A percentile compares a stretch with the other conserved stretches of the same genome.
These are phyloP conservation scores for Cavia porcellus DNA, from an alignment of 2,113 vertebrate genomes.

Conservation along the genomic window DNA sequence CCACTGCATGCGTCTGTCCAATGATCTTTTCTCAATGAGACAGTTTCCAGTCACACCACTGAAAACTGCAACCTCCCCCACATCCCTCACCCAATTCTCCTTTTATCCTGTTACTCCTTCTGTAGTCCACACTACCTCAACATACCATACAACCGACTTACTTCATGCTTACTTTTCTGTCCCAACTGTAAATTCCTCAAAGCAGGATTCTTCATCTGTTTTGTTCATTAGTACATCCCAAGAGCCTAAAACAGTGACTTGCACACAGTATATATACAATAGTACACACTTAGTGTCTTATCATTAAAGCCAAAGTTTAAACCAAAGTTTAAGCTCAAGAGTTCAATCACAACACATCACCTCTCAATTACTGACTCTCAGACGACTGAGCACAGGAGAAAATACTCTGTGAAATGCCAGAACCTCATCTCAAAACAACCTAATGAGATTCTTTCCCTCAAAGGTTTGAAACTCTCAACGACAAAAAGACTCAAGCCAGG, in stretches of 20 bases:
- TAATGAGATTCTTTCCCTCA: background rate
- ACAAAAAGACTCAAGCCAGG: background rate
- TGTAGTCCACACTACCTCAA: background rate
- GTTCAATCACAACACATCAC: background rate
- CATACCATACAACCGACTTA: background rate
- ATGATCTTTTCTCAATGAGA: background rate
- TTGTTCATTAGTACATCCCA: background rate
- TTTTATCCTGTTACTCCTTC: background rate
- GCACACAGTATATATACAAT: background rate
- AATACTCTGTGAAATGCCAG: background rate
- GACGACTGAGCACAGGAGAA: background rate
- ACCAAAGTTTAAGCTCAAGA: background rate
- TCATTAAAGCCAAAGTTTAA: background rate
- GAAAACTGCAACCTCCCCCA: background rate
- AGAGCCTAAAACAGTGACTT: background rate
- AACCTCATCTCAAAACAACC: background rate
- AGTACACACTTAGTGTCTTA: background rate
- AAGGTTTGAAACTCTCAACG: background rate
- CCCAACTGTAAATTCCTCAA: background rate
- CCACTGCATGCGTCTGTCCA: background rate
- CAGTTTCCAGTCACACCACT: background rate
- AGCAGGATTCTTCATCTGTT: conserved; percentile 9
- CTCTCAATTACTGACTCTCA: background rate
- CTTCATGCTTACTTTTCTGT: background rate
- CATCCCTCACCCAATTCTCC: background rate